Base-by-base conservation (phyloP, 2,888 invertebrate species). In the Pollenia angustigena region DNA sequence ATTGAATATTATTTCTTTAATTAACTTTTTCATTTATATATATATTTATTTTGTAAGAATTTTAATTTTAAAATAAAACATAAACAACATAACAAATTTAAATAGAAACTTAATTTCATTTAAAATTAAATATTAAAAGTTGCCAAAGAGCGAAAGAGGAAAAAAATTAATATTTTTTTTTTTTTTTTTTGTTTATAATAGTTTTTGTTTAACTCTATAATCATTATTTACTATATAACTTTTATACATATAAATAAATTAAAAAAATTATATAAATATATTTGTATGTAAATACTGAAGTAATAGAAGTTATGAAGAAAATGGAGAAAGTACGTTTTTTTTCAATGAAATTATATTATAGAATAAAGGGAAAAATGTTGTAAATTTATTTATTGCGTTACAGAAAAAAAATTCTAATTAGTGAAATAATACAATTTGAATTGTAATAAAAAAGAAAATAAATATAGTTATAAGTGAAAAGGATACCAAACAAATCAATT, bases 101-200 rank as follows among this genome's bases (percentile, higher is more conserved):
- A 74, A 72, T 81, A 32, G 32, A 32, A 32, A 32, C 32, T 52
- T 64, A 75, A 58, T 66, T 81, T 68, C 58, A 75, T 11, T 75
- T 60, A 64, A 79, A 82, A 85, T 76, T 71, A 75, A 79, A 69
- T 85, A 82, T 64, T 56, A 82, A 85, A 82, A 71, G 54, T 80
- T 85, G 82, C 72, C 80, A 85, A 76, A 85, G 76, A 83, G 82
- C 78, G 81, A 80, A 84, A 86, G 79, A 84, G 81, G 74, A 85
- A 81, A 82, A 76, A 69, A 23, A 40, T 64, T 69, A 1, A 23
- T n/a, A n/a, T n/a, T n/a, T 42, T 68, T 71, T 56, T 80, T 66
- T 56, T 81, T 69, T 44, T 50, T 50, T 69, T 40, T 44, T 69
- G 62, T 78, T 32, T 50, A 58, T 68, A 62, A 66, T 69, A 54